Conservation (phyloP, 2,113 vertebrate genomes). For the Protobothrops flavoviridis region DNA sequence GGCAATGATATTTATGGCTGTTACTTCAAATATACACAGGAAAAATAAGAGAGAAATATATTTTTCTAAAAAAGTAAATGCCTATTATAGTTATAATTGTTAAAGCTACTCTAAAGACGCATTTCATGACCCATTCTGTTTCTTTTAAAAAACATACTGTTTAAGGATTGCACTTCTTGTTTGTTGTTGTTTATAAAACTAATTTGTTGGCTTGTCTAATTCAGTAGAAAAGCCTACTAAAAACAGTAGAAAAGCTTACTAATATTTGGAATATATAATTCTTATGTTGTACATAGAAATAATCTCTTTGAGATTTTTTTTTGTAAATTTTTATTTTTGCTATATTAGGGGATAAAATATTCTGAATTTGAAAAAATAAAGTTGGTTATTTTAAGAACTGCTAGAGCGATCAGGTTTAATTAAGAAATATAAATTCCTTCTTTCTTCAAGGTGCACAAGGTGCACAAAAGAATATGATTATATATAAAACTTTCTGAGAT, state of each 20-base stretch:
- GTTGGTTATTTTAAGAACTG: not conserved
- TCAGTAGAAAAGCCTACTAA: not conserved
- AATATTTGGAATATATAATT: not conserved
- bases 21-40: not conserved
- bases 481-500: conserved; percentile 12
- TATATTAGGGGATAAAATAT: not conserved
- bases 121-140: not conserved
- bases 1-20: conserved; percentile 5
- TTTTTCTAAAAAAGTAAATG: not conserved
- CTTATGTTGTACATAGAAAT: not conserved
- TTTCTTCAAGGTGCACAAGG: not conserved
- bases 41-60: not conserved
- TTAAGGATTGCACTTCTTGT: not conserved
- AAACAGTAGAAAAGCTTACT: not conserved
- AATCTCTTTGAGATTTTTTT: not conserved
- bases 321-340: not conserved
- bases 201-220: conserved; percentile 9
- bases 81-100: conserved; percentile 12
- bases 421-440: not conserved
- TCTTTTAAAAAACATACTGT: not conserved
- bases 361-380: not conserved
- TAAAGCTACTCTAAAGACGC: conserved; percentile 11
- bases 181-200: not conserved
- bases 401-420: not conserved
- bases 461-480: not conserved